These are phyloP conservation scores for Lasiurus cinereus DNA, from an alignment of 2,113 vertebrate species.

Conservation along the genomic window DNA sequence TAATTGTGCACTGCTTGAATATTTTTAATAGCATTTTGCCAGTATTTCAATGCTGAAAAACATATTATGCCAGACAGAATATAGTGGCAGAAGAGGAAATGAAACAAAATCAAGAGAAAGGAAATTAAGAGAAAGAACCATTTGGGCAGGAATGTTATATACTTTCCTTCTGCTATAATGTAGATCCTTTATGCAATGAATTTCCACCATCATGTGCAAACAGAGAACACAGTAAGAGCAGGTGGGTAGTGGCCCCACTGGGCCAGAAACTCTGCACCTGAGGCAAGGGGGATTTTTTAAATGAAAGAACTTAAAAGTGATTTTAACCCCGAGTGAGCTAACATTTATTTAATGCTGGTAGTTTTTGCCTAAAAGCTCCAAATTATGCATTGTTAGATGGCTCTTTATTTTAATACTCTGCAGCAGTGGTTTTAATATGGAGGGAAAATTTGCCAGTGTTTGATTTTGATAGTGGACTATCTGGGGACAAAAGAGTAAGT, in stretches of 20 bases:
- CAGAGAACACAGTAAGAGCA: not conserved
- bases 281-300: not conserved
- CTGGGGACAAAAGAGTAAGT: not conserved
- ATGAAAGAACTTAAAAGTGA: not conserved
- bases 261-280: not conserved
- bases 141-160: not conserved
- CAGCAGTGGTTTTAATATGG: slow-evolving; percentile 50
- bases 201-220: not conserved
- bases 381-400: not conserved
- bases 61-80: not conserved
- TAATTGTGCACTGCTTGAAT: not conserved
- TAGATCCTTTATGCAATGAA: not conserved
- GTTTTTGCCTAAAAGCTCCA: not conserved
- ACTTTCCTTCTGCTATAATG: not conserved
- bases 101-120: not conserved
- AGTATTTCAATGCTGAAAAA: slow-evolving; percentile 1
- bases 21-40: slow-evolving; percentile 27
- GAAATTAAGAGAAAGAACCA: slow-evolving; percentile 25
- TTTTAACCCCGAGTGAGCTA: not conserved
- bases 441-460: not conserved
- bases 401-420: slow-evolving; percentile 26
- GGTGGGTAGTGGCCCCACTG: not conserved
- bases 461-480: not conserved
- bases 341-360: not conserved
- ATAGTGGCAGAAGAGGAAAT: not conserved